Evolutionary conservation across 2,113 vertebrate species (phyloP).

Genomic region (Mohoua ochrocephala): DNA sequence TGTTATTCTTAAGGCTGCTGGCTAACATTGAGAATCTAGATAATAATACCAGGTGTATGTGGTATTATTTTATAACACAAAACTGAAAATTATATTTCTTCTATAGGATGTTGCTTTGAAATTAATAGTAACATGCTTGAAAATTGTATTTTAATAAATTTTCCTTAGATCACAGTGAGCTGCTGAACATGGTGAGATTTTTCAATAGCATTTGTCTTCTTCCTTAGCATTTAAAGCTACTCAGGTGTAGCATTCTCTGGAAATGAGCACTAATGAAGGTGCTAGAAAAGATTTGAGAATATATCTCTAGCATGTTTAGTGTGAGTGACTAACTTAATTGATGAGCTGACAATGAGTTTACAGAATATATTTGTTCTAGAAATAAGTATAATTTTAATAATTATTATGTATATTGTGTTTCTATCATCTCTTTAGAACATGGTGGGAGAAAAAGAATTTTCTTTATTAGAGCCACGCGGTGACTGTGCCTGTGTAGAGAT

Average conservation of each 20-base stretch:
- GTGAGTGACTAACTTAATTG: background rate
- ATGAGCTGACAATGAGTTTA: background rate
- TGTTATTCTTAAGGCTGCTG: background rate
- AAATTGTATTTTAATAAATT: background rate
- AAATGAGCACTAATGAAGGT: background rate
- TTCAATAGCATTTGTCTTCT: background rate
- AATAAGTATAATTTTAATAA: background rate
- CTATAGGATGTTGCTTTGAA: background rate
- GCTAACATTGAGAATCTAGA: background rate
- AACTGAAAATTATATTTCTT: background rate
- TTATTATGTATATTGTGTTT: background rate
- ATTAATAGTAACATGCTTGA: background rate
- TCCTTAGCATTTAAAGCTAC: background rate
- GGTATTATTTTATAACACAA: background rate
- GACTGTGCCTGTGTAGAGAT: rapidly evolving
- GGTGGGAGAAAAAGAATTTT: background rate
- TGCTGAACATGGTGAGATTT: background rate
- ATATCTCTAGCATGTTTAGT: background rate
- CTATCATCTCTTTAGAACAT: background rate
- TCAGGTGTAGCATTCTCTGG: background rate
- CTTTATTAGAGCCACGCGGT: background rate
- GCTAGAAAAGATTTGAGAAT: background rate
- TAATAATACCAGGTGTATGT: background rate
- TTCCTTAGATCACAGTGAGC: background rate
- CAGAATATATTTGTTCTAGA: background rate